Base-by-base conservation (phyloP, 2,797 vertebrate species). In the Poliocrania exsul region DNA sequence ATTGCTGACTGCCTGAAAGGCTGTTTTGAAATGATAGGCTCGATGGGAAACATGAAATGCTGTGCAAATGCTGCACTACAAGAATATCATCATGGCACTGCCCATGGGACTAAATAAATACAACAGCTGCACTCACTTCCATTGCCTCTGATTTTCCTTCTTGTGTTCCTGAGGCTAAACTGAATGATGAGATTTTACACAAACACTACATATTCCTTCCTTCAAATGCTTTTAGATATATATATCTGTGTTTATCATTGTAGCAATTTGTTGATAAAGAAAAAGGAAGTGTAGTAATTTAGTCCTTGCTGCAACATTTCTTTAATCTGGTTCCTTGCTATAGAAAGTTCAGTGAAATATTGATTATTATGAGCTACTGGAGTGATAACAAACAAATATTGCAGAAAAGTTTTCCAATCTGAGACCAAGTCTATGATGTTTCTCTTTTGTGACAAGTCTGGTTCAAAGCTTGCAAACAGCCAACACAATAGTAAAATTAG, bases 271-370 rank as follows among this genome's bases (percentile, higher is more conserved):
- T n/a, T 0, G 0, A 79, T 71, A 93, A 96, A 95, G 78, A 93
- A 93, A 79, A 85, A 70, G 12, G 51, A 61, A 33, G 31, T 42
- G 42, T 74, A 91, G 62, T 49, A 51, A 90, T 94, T 95, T 91
- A 93, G 51, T 73, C 67, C 60, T 93, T 95, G 73, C 75, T 86
- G 69, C 71, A 87, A 35, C 87, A 88, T 96, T 96, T 74, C 70
- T 95, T 96, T 95, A 95, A 96, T 72, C 54, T 89, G 42, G 46
- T 94, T 94, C 51, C 80, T 80, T 92, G 77, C 49, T 88, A 57
- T 40, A 86, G 71, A 74, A 94, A 94, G 49, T 90, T 96, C 81
- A 91, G 82, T 95, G 74, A 92, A 94, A 95, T 25, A 7, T 97
- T 96, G 95, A 95, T 75, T 95, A 46, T 47, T 77, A 77, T 61